Base-by-base conservation (phyloP, 2,888 invertebrate genomes). In the Leptinotarsa peninsularis region DNA sequence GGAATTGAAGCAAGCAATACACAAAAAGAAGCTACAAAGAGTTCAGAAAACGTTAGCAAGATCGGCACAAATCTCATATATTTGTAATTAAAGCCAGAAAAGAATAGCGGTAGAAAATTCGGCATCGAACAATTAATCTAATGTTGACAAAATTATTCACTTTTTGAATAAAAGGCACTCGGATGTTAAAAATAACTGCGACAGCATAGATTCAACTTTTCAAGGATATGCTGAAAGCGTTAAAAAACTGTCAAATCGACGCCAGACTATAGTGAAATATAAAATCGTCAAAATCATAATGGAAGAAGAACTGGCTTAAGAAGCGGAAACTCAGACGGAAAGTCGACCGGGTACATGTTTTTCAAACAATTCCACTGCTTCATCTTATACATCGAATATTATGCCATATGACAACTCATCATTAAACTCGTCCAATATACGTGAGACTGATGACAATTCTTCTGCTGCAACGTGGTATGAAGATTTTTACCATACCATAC, bases 201-300 rank as follows among this genome's bases (percentile, higher is more conserved):
- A 69, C 69, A 54, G 56, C 27, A 56, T 69, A 69, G 33, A 56
- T 70, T 60, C 70, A 63, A 60, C 66, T 17, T 74, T 74, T 70
- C 66, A 74, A 70, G 66, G 63, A 66, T 70, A 70, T 66, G 74
- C 69, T 33, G 74, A 49, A 67, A 67, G 67, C 67, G 67, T 49
- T 49, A 67, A 76, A 68, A 76, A 76, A 72, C 71, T 76, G 49
- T 68, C 76, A 56, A 60, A 60, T 60, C n/a, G 66, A 74, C 67
- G 71, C 54, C 74, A 27, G 43, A 67, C 76, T 60, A 67, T 76
- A 67, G 67, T 76, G 23, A 76, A 74, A 74, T 76, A 67, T 71
- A 74, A 76, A 71, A 70, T 76, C 27, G 63, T 74, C 23, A 67
- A 76, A 71, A 50, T 76, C 15, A 71, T 76, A 67, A 76, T 76